Base-by-base conservation (phyloP, 2,797 vertebrate species). In the Toxotes lorentzi region DNA sequence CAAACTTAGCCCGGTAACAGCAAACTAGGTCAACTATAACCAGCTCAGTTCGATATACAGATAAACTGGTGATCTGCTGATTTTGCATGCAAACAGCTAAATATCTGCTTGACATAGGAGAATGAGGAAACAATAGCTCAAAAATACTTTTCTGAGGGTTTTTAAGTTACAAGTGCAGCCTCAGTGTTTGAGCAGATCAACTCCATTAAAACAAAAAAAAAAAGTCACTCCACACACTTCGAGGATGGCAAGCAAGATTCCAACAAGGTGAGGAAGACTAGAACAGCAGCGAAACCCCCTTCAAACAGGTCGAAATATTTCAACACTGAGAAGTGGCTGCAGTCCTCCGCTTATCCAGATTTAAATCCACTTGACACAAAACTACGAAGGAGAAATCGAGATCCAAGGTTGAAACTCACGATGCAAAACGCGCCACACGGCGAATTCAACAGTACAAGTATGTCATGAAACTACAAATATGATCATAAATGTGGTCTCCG, bases 11-110 rank as follows among this genome's bases (percentile, higher is more conserved):
- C 32, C 35, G 24, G 70, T 61, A 50, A 75, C 73, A 51, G 81
- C 86, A 84, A 92, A 89, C 85, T 73, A 60, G 87, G 86, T 91
- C 88, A 89, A 78, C 75, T 83, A 85, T 72, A 78, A 85, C 40
- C 40, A 73, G n/a, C 47, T 35, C 58, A 43, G 5, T n/a, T 9
- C 1, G 7, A 74, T 0, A 11, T 16, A 19, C 4, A 23, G 0
- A 50, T 8, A 4, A 58, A 70, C 21, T 3, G 16, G 1, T 1
- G 1, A 16, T 10, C 12, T 1, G 0, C 14, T 63, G 16, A 5
- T 35, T 64, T 4, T 11, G 1, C 16, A 14, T 6, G 1, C 21
- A 50, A 67, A 78, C 41, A 0, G 1, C 8, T 34, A 0, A 5
- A 45, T 1, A 50, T 1, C 0, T 9, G 10, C 11, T 8, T 1